phyloP scores from a whole-genome alignment of 1,140 invertebrate species.

The Chelonus insularis region DNA sequence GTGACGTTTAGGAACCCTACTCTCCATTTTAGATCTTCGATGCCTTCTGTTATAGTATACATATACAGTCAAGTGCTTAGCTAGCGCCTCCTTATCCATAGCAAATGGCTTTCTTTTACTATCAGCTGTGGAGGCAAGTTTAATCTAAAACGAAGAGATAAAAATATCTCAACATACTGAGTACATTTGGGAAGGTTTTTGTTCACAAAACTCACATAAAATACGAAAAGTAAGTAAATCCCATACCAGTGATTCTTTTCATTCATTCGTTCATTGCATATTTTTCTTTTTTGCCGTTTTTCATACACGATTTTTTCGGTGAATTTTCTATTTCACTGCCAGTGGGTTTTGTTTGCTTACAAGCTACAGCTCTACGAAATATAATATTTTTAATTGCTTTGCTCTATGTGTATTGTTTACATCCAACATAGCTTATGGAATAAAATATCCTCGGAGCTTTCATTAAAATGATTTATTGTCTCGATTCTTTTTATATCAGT shows the following conservation, averaged over 20 bases:
- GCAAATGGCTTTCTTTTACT: not conserved
- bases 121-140: not conserved
- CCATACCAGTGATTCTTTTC: not conserved
- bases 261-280: not conserved
- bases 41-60: conserved; percentile 30
- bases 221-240: not conserved
- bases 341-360: too few species aligned
- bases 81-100: conserved; percentile 27
- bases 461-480: too few species aligned
- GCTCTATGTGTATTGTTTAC: too few species aligned
- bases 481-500: too few species aligned
- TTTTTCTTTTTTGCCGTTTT: not conserved
- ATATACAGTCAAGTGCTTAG: conserved; percentile 31
- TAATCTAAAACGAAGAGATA: not conserved
- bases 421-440: too few species aligned
- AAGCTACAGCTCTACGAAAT: too few species aligned
- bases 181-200: not conserved
- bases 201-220: not conserved
- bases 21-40: conserved; percentile 5
- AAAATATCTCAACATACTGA: not conserved
- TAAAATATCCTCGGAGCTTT: too few species aligned
- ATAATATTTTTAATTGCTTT: too few species aligned
- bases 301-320: not conserved
- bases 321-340: not conserved
- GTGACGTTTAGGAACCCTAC: conserved; percentile 32